Base-by-base conservation (phyloP, 2,797 vertebrate genomes). In the Rhinogobio ventralis region DNA sequence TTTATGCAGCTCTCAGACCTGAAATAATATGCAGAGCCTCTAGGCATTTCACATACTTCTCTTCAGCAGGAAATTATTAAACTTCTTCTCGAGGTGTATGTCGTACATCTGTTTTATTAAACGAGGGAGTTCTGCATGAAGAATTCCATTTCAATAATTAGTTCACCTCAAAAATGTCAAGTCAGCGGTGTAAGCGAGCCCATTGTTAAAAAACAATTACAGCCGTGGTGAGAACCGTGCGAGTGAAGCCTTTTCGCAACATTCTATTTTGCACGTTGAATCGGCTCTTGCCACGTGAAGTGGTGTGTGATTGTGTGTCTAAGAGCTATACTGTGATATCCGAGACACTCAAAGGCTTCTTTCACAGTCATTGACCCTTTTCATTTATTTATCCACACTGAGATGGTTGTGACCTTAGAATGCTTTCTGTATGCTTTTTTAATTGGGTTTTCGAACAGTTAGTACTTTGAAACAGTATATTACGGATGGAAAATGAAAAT, bases 61-160 rank as follows among this genome's bases (percentile, higher is more conserved):
- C 60, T 53, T 83, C 81, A 74, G 80, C 89, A 89, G 86, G 80
- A 87, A 86, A 88, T 88, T 84, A 89, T 92, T 91, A 90, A 91
- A 92, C 90, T 90, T 91, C 82, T 80, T 89, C 81, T 76, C 71
- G 79, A 89, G 86, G 90, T 89, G 90, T 88, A 76, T 91, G 91
- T 92, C 87, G 85, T 92, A 93, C 90, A 93, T 92, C 91, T 94
- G 90, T 92, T 94, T 93, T 93, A 93, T 93, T 93, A 93, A 94
- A 93, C 88, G 88, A 90, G 36, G 86, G 85, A 90, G 90, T 91
- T 93, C 91, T 90, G 91, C 90, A 89, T 89, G 90, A 88, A 87
- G 86, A 90, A 93, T 92, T 92, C 81, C 86, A 89, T 92, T 90
- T 90, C 85, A 91, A 92, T 92, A 94, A 94, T 94, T 93, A 91